A percentile compares a stretch with the other conserved stretches of the same genome.
phyloP scores from a whole-genome alignment of 1,140 invertebrate genomes.

The Phymorhynchus buccinoides region DNA sequence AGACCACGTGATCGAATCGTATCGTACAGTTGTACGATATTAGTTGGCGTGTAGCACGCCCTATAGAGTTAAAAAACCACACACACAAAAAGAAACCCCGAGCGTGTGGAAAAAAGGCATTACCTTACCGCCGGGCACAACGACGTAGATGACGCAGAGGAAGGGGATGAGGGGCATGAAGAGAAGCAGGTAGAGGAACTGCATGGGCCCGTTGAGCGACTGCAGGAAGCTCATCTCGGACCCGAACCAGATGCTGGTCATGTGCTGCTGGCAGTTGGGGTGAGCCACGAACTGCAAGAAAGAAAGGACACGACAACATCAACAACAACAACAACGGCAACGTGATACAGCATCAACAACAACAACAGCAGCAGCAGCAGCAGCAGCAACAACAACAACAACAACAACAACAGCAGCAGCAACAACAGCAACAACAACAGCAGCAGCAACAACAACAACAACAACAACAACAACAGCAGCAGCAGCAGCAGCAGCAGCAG shows the following conservation, averaged over 20 bases:
- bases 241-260: constrained; percentile 99
- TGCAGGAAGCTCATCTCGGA: constrained; percentile 95
- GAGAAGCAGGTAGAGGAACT: constrained; percentile 87
- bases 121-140: constrained; percentile 88
- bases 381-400: too few species aligned
- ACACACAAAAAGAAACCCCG: too few species aligned
- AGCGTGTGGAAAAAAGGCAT: constrained; percentile 36
- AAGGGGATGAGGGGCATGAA: constrained; percentile 95
- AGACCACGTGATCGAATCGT: too few species aligned
- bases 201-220: constrained; percentile 89
- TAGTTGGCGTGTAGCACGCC: too few species aligned
- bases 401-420: too few species aligned
- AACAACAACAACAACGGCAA: not conserved
- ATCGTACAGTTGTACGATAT: too few species aligned
- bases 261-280: constrained; percentile 96
- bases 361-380: too few species aligned
- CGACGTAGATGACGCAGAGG: constrained; percentile 92
- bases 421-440: too few species aligned
- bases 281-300: constrained; percentile 89
- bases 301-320: not conserved
- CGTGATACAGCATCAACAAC: not conserved
- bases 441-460: too few species aligned
- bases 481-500: too few species aligned
- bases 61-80: too few species aligned
- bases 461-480: too few species aligned